phyloP scores from a whole-genome alignment of 1,140 invertebrate species.

The Anastrepha ludens region DNA sequence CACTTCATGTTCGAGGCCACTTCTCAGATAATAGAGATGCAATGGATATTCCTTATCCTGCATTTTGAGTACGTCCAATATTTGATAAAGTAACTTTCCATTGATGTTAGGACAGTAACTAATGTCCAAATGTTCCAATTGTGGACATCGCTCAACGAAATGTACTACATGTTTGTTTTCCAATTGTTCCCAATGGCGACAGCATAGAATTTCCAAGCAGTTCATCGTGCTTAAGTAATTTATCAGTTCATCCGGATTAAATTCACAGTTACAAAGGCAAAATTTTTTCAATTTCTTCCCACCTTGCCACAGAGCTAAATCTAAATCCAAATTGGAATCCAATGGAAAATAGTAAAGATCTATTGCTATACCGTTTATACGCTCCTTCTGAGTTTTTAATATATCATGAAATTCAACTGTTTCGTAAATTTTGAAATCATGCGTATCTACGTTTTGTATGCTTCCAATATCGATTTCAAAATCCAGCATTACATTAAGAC shows the following conservation, averaged over 20 bases:
- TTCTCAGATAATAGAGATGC: constrained; percentile 62
- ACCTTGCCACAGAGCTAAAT: constrained; percentile 61
- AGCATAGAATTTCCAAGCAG: constrained; percentile 64
- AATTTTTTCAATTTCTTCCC: constrained; percentile 59
- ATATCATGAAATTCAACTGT: constrained; percentile 68
- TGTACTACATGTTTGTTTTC: constrained; percentile 63
- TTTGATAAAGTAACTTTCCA: constrained; percentile 60
- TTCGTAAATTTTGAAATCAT: constrained; percentile 67
- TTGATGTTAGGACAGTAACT: constrained; percentile 66
- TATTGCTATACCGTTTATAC: constrained; percentile 65
- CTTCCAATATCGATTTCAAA: constrained; percentile 63
- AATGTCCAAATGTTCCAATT: constrained; percentile 64
- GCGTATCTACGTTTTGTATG: constrained; percentile 62
- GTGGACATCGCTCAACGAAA: constrained; percentile 64
- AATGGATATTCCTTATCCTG: constrained; percentile 59
- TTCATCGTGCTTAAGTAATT: constrained; percentile 64
- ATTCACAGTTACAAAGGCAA: constrained; percentile 68
- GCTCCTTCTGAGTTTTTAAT: constrained; percentile 62
- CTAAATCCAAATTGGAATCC: constrained; percentile 63
- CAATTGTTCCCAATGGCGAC: constrained; percentile 63
- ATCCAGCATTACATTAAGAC: constrained; percentile 65
- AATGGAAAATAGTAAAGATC: constrained; percentile 69
- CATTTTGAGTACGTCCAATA: constrained; percentile 62
- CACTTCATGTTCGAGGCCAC: constrained; percentile 66
- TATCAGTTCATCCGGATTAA: constrained; percentile 60